Conservation (phyloP, 2,113 vertebrate genomes). For the Emberiza fucata region DNA sequence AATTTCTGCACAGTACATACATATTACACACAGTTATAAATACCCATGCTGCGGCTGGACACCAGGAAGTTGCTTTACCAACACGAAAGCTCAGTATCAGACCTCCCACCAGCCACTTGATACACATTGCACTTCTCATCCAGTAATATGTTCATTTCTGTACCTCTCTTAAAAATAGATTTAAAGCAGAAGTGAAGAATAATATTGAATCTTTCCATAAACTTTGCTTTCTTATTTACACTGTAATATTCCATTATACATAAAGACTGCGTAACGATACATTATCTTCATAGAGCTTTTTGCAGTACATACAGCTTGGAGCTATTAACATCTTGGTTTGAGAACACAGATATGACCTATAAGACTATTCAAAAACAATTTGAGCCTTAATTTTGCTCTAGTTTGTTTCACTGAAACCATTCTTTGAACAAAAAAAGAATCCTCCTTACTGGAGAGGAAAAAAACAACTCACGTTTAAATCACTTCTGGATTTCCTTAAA, state of each 20-base stretch:
- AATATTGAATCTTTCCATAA: conserved; percentile 79
- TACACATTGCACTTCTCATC: conserved; percentile 65
- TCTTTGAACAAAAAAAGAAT: conserved; percentile 63
- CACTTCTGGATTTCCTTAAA: conserved; percentile 66
- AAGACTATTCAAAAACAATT: conserved; percentile 62
- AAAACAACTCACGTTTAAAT: conserved; percentile 45
- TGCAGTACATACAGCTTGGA: conserved; percentile 72
- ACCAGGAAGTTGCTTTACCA: neutral
- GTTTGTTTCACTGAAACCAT: conserved; percentile 79
- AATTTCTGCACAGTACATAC: conserved; percentile 62
- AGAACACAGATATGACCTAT: conserved; percentile 67
- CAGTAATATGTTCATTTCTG: conserved; percentile 78
- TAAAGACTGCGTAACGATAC: conserved; percentile 72
- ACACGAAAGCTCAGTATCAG: neutral
- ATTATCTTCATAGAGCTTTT: conserved; percentile 73
- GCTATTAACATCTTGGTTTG: conserved; percentile 70
- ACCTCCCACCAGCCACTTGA: conserved; percentile 24
- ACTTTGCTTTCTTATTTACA: conserved; percentile 82
- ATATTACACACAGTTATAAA: conserved; percentile 58
- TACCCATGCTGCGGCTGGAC: conserved; percentile 50
- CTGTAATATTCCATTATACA: conserved; percentile 77
- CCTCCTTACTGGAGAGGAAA: conserved; percentile 63
- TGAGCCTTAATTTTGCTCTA: conserved; percentile 68
- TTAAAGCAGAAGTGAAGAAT: conserved; percentile 79
- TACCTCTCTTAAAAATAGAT: conserved; percentile 84